A percentile compares a stretch with the other conserved stretches of the same genome.
phyloP scores from a whole-genome alignment of 2,113 vertebrate genomes.

The Oryzias celebensis region DNA sequence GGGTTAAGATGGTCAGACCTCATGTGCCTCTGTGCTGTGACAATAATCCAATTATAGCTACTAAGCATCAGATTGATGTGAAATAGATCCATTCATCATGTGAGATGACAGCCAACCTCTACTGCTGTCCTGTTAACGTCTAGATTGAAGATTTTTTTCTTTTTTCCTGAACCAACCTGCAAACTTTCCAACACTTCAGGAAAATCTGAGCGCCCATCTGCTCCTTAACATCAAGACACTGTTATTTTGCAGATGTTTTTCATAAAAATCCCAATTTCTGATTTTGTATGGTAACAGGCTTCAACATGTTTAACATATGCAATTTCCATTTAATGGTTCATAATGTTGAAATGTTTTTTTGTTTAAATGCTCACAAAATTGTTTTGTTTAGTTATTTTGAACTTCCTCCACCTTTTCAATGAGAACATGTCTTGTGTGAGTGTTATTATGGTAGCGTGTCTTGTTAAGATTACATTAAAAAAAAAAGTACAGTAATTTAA shows the following conservation, averaged over 20 bases:
- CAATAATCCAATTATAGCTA: constrained; percentile 78
- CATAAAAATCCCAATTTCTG: constrained; percentile 14
- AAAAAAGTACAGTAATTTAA: no score
- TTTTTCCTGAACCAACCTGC: constrained; percentile 36
- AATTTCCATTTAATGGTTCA: no score
- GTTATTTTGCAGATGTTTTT: background rate
- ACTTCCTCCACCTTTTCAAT: no score
- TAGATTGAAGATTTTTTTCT: constrained; percentile 13
- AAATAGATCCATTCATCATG: constrained; percentile 78
- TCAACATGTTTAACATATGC: no score
- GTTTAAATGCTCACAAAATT: no score
- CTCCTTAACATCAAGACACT: constrained; percentile 2
- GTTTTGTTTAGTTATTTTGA: no score
- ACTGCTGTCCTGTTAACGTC: constrained; percentile 32
- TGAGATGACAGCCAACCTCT: constrained; percentile 60
- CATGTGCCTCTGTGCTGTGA: constrained; percentile 65
- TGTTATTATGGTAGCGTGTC: no score
- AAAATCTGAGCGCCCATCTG: constrained; percentile 31
- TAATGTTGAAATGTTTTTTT: no score
- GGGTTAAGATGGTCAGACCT: constrained; percentile 59
- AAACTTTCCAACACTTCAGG: constrained; percentile 38
- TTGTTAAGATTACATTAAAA: no score
- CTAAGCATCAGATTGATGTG: constrained; percentile 75
- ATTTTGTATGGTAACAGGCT: no score
- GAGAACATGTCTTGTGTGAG: no score